These are phyloP conservation scores for Ceratoteleas bidentatus DNA, from an alignment of 1,140 invertebrate species.

Conservation along the genomic window DNA sequence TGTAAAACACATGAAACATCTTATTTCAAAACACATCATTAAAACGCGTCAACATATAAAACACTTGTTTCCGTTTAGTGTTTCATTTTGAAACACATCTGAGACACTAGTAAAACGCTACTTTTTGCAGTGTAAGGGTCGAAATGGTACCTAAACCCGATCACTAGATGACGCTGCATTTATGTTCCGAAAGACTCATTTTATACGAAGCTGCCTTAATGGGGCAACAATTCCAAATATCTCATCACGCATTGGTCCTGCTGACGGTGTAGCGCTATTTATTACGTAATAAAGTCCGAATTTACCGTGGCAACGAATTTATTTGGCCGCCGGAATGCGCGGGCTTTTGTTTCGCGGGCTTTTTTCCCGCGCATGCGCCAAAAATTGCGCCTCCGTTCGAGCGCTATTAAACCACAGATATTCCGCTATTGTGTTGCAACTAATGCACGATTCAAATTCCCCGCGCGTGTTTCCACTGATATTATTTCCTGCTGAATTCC, in stretches of 20 bases:
- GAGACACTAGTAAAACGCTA: too few relatives aligned
- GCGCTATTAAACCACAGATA: constrained; percentile 11
- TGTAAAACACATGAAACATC: too few relatives aligned
- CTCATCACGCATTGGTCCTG: neutral
- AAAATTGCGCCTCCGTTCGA: constrained; percentile 16
- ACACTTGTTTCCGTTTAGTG: too few relatives aligned
- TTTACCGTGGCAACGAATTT: constrained; percentile 1
- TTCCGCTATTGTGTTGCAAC: constrained; percentile 21
- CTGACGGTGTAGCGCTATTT: neutral
- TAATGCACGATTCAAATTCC: constrained; percentile 33
- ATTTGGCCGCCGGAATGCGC: neutral
- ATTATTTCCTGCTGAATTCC: constrained; percentile 26
- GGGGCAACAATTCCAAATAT: constrained; percentile 4
- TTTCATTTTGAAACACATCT: too few relatives aligned
- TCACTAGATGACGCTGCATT: neutral
- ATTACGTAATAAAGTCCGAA: neutral
- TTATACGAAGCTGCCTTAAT: neutral
- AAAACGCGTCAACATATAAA: too few relatives aligned
- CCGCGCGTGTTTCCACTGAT: constrained; percentile 30
- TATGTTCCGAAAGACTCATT: neutral
- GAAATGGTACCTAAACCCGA: too few relatives aligned
- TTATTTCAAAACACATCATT: too few relatives aligned
- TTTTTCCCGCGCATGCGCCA: constrained; percentile 2
- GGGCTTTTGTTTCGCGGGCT: neutral
- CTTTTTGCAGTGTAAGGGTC: too few relatives aligned